Percentiles rank a stretch among this genome's conserved stretches.
phyloP scores from a whole-genome alignment of 1,140 invertebrate species.

The Drosophila repletoides region DNA sequence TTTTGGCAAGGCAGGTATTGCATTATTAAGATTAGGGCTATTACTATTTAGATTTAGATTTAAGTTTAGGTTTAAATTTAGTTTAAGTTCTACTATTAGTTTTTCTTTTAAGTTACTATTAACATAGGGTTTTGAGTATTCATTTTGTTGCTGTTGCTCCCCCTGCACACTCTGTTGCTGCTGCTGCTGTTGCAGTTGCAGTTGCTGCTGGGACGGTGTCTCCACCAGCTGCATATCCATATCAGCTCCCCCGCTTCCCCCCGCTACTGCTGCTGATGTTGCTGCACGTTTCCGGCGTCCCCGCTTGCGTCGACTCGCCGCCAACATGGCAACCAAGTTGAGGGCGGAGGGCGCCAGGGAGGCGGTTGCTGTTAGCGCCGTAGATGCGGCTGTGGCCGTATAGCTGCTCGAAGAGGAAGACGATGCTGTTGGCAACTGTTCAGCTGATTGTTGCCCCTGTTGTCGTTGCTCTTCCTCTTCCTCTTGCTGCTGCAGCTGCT shows the following conservation, averaged over 20 bases:
- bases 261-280: background rate
- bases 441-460: conserved; percentile 10
- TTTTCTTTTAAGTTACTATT: conserved; percentile 61
- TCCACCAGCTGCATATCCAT: conserved; percentile 66
- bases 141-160: conserved; percentile 52
- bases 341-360: conserved; percentile 73
- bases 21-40: conserved; percentile 73
- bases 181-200: conserved; percentile 12
- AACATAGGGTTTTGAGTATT: conserved; percentile 79
- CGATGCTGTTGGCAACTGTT: conserved; percentile 62
- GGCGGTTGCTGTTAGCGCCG: conserved; percentile 64
- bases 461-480: background rate
- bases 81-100: conserved; percentile 14
- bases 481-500: conserved; percentile 27
- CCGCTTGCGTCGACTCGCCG: conserved; percentile 72
- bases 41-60: conserved; percentile 57
- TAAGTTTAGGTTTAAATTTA: conserved; percentile 36
- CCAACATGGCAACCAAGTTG: conserved; percentile 72
- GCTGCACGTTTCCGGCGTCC: conserved; percentile 69
- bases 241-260: background rate
- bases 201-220: conserved; percentile 35
- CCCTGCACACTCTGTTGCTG: background rate
- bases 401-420: conserved; percentile 61
- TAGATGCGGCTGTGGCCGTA: conserved; percentile 67
- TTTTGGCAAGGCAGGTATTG: conserved; percentile 83